Base-by-base conservation (phyloP, 2,797 vertebrate genomes). In the Pseudotriccus pelzelni region DNA sequence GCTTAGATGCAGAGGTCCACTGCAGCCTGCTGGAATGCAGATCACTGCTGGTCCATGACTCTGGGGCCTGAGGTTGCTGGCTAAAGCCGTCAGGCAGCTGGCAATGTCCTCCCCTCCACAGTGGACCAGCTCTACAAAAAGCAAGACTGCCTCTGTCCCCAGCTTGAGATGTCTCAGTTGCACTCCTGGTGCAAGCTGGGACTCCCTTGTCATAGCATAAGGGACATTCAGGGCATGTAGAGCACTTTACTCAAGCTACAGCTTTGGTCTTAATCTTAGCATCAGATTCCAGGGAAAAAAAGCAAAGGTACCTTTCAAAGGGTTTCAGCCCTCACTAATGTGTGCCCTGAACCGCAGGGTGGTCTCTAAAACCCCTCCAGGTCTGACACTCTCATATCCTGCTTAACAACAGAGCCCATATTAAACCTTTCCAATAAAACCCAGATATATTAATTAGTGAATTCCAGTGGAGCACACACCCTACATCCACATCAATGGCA, bases 131-230 rank as follows among this genome's bases (percentile, higher is more conserved):
- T 12, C 39, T 23, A 43, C 27, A 34, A 7, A 34, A 24, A 46
- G 50, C 37, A 60, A 0, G 0, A 22, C 12, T 0, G 0, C 18
- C 28, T 74, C 64, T 16, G 50, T 52, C 10, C 15, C 9, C 44
- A 46, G 6, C 43, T 47, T 25, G 53, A 52, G 28, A n/a, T 1
- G 12, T 30, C 34, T 6, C 56, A 58, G 32, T 14, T 52, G 52
- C 18, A 1, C 22, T 36, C 15, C 21, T 53, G 25, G 44, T 81
- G 36, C 46, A 62, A 73, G 20, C 0, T 41, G 17, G 9, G 28
- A 32, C 36, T 24, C 27, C 10, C 23, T 36, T 22, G 24, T 41
- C 32, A 43, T 5, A 7, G 39, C 32, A 16, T 2, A 67, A 52
- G 15, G 30, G 52, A 66, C 19, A 7, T 36, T 37, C 15, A 15